Conservation (phyloP, 2,797 vertebrate species). For the Argyrosomus regius region DNA sequence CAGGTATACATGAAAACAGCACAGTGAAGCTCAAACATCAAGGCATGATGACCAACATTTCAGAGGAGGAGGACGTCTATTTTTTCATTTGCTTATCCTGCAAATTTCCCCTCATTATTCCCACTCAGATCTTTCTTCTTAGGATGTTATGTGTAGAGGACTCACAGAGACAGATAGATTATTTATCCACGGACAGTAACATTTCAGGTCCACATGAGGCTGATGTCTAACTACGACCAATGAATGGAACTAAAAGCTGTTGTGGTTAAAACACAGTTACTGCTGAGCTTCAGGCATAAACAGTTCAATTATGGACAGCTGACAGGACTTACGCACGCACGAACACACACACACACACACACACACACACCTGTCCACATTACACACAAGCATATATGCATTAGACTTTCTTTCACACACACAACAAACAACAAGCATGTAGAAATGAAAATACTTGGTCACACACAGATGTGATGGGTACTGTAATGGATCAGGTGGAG, state of each 20-base stretch:
- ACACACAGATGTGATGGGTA: constrained; percentile 1
- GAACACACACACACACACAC: constrained; percentile 32
- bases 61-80: background rate
- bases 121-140: background rate
- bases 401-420: constrained; percentile 1
- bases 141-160: background rate
- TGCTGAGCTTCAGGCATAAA: constrained; percentile 23
- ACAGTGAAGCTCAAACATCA: background rate
- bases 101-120: background rate
- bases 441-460: constrained; percentile 14
- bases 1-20: background rate
- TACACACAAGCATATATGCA: constrained; percentile 23
- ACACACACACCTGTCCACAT: constrained; percentile 51
- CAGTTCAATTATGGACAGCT: constrained; percentile 40
- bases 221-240: background rate
- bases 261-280: constrained; percentile 13
- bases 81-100: background rate
- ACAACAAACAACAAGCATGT: background rate
- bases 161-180: background rate
- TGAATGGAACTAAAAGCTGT: background rate
- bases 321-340: constrained; percentile 29
- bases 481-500: constrained; percentile 38
- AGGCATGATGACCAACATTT: background rate
- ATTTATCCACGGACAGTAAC: background rate
- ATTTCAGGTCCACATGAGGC: background rate